Evolutionary conservation across 2,888 invertebrate genomes (phyloP).

Genomic region (Seladonia tumulorum): DNA sequence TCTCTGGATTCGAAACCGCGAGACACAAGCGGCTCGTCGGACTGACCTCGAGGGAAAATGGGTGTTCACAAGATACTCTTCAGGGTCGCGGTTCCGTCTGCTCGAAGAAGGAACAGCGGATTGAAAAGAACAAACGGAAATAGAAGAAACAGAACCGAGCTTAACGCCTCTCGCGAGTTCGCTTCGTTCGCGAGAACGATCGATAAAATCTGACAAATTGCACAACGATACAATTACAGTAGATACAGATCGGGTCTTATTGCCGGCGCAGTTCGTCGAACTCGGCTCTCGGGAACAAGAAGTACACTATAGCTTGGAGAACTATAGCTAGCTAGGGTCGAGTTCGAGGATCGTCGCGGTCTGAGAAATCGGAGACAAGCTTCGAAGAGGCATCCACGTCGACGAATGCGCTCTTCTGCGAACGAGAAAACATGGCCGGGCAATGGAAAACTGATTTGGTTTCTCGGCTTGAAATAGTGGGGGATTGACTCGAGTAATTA

Average conservation of each 20-base stretch:
- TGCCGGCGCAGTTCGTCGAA: conserved; percentile 26
- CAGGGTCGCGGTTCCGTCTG: conserved; percentile 10
- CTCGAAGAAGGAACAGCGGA: background rate
- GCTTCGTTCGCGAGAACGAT: conserved; percentile 43
- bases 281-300: conserved; percentile 18
- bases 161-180: conserved; percentile 22
- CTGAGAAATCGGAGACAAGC: conserved; percentile 31
- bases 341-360: conserved; percentile 28
- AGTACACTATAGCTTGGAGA: background rate
- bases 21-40: conserved; percentile 34
- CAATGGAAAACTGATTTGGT: background rate
- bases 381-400: conserved; percentile 31
- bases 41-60: conserved; percentile 10
- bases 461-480: background rate
- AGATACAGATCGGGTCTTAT: conserved; percentile 55
- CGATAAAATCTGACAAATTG: conserved; percentile 67
- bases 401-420: background rate
- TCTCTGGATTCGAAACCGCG: conserved; percentile 42
- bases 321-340: conserved; percentile 4
- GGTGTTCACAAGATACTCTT: conserved; percentile 8
- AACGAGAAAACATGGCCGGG: background rate
- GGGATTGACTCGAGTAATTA: background rate
- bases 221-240: conserved; percentile 65
- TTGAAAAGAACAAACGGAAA: background rate
- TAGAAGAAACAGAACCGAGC: background rate